Evolutionary conservation across 2,797 vertebrate species (phyloP).

Genomic region (Characodon lateralis): DNA sequence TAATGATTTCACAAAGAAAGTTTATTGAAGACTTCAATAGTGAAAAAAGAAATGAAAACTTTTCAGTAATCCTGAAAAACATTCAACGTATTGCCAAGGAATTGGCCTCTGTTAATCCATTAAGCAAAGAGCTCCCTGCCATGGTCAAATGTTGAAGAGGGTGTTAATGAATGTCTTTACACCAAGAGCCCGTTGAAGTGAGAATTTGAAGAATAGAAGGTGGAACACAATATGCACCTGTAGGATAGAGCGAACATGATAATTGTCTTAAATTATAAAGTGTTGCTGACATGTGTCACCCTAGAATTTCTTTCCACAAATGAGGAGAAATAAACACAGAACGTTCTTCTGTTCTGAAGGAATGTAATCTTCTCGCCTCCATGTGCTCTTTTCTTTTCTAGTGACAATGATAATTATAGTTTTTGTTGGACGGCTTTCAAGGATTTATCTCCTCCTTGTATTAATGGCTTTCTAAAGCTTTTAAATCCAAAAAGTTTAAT

Average conservation of each 20-base stretch:
- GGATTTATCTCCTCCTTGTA: conserved; percentile 83
- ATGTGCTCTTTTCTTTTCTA: conserved; percentile 82
- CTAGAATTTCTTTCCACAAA: conserved; percentile 80
- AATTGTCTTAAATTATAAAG: conserved; percentile 83
- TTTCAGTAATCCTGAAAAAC: conserved; percentile 50
- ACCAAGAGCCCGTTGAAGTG: conserved; percentile 53
- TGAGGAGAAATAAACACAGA: conserved; percentile 83
- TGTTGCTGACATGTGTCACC: conserved; percentile 84
- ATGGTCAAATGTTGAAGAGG: conserved; percentile 64
- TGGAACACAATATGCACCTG: conserved; percentile 62
- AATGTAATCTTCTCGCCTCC: conserved; percentile 83
- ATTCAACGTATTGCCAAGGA: conserved; percentile 48
- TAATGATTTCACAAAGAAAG: conserved; percentile 38
- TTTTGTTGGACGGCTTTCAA: conserved; percentile 84
- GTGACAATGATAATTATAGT: conserved; percentile 84
- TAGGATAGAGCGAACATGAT: conserved; percentile 69
- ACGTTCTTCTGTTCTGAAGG: conserved; percentile 79
- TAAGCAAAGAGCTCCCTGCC: conserved; percentile 47
- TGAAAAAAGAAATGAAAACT: conserved; percentile 52
- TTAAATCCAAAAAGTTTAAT: conserved; percentile 86
- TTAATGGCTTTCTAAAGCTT: conserved; percentile 83
- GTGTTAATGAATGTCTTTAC: conserved; percentile 53
- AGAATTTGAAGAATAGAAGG: conserved; percentile 69
- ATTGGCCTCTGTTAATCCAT: conserved; percentile 62
- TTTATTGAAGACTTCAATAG: conserved; percentile 50